Base-by-base conservation (phyloP, 2,888 invertebrate species). In the Eupeodes luniger region DNA sequence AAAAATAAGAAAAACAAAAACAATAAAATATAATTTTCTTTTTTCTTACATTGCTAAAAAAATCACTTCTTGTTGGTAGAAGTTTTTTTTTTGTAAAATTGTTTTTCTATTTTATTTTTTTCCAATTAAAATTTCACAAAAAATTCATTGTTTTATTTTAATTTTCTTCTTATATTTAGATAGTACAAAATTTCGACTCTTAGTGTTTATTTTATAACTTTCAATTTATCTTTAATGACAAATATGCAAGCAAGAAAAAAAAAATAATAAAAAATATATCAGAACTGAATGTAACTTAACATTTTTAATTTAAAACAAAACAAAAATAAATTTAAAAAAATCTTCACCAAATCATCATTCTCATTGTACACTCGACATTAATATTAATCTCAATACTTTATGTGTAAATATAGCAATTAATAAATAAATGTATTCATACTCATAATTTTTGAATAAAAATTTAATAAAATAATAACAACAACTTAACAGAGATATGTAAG, bases 301-400 rank as follows among this genome's bases (percentile, higher is more conserved):
- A 47, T 64, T 76, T 40, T 53, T 49, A 44, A 61, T 67, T 36
- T 57, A 6, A 49, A 36, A 27, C 2, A 27, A 27, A 27, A 27
- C 3, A 27, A 27, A 64, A 49, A 78, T 9, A n/a, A 4, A 47
- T 47, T 16, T 40, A 70, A 14, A 69, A 12, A n/a, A 19, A 11
- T 59, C 47, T 59, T 72, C 66, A 80, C 64, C 64, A 80, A 72
- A 70, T 51, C 51, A 74, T 75, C 76, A 76, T 80, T 79, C 62
- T 66, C 78, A 82, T 75, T 86, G 86, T 86, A 86, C 79, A 87
- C 83, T 87, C 27, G 34, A 70, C 74, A 82, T 86, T 57, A 66
- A 57, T 78, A 53, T 72, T 74, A 66, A 59, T 62, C 51, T 57
- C 55, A 55, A 55, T 70, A 55, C 64, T 27, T 66, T 80, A 59